Conservation (phyloP, 2,888 invertebrate species). For the Aphidius colemani region DNA sequence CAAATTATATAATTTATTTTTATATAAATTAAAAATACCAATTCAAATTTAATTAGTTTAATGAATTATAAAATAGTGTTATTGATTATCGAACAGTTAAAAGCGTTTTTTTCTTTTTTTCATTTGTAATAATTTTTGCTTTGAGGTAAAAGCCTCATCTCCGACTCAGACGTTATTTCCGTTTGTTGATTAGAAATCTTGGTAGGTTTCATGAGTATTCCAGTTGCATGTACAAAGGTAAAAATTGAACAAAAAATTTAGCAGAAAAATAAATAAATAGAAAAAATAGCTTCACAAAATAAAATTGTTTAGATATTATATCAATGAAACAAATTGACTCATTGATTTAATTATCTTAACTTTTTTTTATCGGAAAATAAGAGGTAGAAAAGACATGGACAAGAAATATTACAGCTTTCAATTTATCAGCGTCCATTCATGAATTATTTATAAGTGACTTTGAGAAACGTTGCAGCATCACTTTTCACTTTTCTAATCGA, state of each 20-base stretch:
- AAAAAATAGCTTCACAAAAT: not conserved
- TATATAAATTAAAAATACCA: no score
- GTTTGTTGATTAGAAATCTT: conserved; percentile 47
- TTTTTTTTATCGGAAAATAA: not conserved
- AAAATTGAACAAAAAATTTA: no score
- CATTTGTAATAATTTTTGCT: not conserved
- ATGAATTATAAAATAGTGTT: no score
- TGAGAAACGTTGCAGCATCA: conserved; percentile 34
- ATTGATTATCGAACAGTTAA: no score
- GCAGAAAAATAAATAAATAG: no score
- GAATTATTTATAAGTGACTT: conserved; percentile 44
- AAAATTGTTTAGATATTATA: not conserved
- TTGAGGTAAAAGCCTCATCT: conserved; percentile 45
- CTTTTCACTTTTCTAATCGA: conserved; percentile 26
- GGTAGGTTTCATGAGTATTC: conserved; percentile 25
- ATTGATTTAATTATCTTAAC: not conserved
- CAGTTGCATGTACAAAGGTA: not conserved
- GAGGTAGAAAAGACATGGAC: not conserved
- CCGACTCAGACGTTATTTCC: conserved; percentile 50
- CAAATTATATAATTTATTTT: no score
- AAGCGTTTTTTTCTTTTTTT: no score
- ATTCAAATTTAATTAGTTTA: no score
- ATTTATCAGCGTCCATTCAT: conserved; percentile 30
- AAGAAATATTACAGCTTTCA: not conserved
- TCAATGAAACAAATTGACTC: no score